Evolutionary conservation across 2,113 vertebrate species (phyloP).

Genomic region (Carlito syrichta): DNA sequence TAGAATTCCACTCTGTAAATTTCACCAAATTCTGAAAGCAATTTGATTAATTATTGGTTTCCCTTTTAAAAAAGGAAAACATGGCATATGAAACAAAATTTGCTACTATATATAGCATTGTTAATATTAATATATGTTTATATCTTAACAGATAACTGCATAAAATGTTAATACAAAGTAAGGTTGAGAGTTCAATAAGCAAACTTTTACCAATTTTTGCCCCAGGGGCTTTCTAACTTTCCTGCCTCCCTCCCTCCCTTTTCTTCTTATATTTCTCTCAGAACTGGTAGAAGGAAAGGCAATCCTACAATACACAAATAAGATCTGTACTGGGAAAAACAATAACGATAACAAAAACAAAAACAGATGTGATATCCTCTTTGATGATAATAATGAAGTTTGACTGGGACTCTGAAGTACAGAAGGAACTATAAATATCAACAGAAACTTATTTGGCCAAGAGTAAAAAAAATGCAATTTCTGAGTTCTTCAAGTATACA

Average conservation of each 20-base stretch:
- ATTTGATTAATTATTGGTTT: not conserved
- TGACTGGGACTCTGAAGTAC: not conserved
- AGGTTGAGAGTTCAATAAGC: not conserved
- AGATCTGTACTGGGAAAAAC: not conserved
- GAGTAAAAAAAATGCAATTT: not conserved
- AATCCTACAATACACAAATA: not conserved
- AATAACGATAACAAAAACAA: no score
- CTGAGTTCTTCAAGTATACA: not conserved
- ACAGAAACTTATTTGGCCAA: no score
- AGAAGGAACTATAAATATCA: not conserved
- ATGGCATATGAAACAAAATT: not conserved
- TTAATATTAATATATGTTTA: not conserved
- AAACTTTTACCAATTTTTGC: not conserved
- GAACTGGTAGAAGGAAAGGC: not conserved
- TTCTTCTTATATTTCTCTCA: not conserved
- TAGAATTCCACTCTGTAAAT: not conserved
- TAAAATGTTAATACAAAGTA: not conserved
- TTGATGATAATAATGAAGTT: not conserved
- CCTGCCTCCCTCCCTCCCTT: not conserved
- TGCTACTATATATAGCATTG: not conserved
- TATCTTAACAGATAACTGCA: not conserved
- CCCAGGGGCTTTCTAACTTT: no score
- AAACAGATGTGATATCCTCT: not conserved
- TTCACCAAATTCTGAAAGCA: not conserved
- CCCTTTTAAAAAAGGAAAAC: not conserved